These are phyloP conservation scores for Masnerella sp. DNA, from an alignment of 2,888 invertebrate genomes.

Conservation along the genomic window DNA sequence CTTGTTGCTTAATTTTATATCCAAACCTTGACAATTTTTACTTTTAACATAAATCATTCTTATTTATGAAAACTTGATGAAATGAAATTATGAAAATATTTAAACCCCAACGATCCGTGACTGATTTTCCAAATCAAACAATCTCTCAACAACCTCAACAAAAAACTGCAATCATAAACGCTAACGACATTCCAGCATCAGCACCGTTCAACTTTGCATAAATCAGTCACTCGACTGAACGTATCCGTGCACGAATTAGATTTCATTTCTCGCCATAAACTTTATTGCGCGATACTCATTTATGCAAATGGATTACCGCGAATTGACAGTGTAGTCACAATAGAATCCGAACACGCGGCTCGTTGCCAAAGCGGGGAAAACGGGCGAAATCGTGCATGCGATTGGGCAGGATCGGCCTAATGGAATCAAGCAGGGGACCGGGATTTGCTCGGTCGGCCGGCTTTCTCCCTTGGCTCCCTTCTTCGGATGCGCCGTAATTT, in stretches of 20 bases:
- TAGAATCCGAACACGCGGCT: too few relatives aligned
- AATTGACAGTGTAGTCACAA: conserved; percentile 23
- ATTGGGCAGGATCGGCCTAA: not conserved
- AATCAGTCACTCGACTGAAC: conserved; percentile 16
- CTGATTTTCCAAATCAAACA: too few relatives aligned
- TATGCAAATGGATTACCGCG: conserved; percentile 42
- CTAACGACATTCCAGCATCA: too few relatives aligned
- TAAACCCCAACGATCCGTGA: too few relatives aligned
- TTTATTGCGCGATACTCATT: conserved; percentile 41
- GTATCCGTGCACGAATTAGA: conserved; percentile 52
- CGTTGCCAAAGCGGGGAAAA: too few relatives aligned
- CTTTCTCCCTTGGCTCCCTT: conserved; percentile 36
- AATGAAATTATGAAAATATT: too few relatives aligned
- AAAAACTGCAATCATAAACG: conserved; percentile 21
- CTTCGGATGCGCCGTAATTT: conserved; percentile 66
- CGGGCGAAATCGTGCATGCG: too few relatives aligned
- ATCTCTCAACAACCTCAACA: too few relatives aligned
- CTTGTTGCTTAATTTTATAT: too few relatives aligned
- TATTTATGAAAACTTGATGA: too few relatives aligned
- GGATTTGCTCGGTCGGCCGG: conserved; percentile 42
- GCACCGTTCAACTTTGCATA: conserved; percentile 6
- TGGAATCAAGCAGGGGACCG: conserved; percentile 33
- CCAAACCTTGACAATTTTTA: too few relatives aligned
- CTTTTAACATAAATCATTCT: too few relatives aligned
- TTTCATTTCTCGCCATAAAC: conserved; percentile 36